Conservation (phyloP, 2,797 vertebrate species). For the Kryptolebias ocellatus region DNA sequence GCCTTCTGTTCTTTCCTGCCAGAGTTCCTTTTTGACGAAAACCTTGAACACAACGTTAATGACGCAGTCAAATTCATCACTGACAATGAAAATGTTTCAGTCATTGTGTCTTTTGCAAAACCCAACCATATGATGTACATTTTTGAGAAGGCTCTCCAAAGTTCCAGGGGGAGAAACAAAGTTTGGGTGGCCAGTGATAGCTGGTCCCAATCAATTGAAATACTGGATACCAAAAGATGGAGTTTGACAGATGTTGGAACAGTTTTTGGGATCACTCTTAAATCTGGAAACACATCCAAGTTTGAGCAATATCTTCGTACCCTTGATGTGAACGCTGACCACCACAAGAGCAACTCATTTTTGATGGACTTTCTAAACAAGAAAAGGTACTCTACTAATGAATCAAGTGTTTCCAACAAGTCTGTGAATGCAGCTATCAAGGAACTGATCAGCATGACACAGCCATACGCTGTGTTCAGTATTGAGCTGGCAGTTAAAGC, state of each 20-base stretch:
- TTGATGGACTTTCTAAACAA: slow-evolving; percentile 45
- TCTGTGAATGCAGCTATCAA: neutral
- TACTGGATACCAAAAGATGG: slow-evolving; percentile 65
- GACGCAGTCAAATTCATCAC: slow-evolving; percentile 75
- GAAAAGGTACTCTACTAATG: neutral
- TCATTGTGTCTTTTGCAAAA: slow-evolving; percentile 84
- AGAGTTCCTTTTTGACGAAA: slow-evolving; percentile 74
- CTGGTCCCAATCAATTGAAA: slow-evolving; percentile 79
- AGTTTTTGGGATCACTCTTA: slow-evolving; percentile 82
- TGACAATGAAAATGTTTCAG: slow-evolving; percentile 75
- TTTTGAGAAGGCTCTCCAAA: slow-evolving; percentile 70
- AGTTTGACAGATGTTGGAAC: slow-evolving; percentile 74
- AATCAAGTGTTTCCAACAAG: neutral
- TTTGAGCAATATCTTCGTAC: slow-evolving; percentile 78
- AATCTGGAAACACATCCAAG: slow-evolving; percentile 73
- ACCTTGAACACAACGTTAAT: slow-evolving; percentile 67
- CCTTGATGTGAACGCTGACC: slow-evolving; percentile 49
- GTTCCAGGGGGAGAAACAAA: slow-evolving; percentile 77
- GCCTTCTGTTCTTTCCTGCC: slow-evolving; percentile 83
- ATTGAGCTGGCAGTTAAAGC: slow-evolving; percentile 82
- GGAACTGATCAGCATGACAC: slow-evolving; percentile 57
- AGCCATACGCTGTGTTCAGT: slow-evolving; percentile 79
- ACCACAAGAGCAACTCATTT: slow-evolving; percentile 73
- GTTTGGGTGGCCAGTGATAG: slow-evolving; percentile 85
- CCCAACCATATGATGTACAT: slow-evolving; percentile 77